Evolutionary conservation across 2,797 vertebrate genomes (phyloP), one percentile per base, ranked within the genome.

Genomic region (Syngnathus rostellatus): DNA sequence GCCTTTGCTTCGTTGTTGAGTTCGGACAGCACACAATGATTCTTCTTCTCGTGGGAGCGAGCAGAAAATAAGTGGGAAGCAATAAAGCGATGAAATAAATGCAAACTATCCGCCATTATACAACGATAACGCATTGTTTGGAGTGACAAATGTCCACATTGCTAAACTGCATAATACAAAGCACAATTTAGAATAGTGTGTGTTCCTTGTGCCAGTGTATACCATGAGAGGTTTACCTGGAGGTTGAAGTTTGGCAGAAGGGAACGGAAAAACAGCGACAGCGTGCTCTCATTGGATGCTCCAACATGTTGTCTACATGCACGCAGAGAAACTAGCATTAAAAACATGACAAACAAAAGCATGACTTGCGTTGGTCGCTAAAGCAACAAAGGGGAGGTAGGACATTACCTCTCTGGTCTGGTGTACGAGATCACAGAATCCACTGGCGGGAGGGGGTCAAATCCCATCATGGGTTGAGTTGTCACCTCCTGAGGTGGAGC

Each of bases 181-280:
- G 31, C 31, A 31, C 31, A 31, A 31, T 31, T 31, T 31, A 31
- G 31, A 31, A 31, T 4, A n/a, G 7, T 50, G 19, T n/a, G 17
- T 0, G n/a, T 55, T 55, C 21, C 10, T 53, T 25, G 10, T 58
- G 3, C 6, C 37, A 17, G 19, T 39, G 58, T 40, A 6, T 6
- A 45, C 31, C 19, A 16, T 37, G 2, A 37, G 4, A 14, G 31
- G 38, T 58, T 38, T 58, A 98, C 97, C 94, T 98, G 95, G 68
- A 94, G 68, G 77, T 93, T 94, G 77, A 98, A 98, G 80, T 94
- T 98, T 76, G 97, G 97, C 87, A 99, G 72, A 71, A 99, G 77
- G 0, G 96, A 98, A 21, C 95, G 93, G 77, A 99, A 97, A 82
- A 99, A 98, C 70, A 99, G 92, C 0, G 97, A 98, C 50, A 99